Conservation (phyloP, 2,888 invertebrate species). For the Hoplodrina blanda region DNA sequence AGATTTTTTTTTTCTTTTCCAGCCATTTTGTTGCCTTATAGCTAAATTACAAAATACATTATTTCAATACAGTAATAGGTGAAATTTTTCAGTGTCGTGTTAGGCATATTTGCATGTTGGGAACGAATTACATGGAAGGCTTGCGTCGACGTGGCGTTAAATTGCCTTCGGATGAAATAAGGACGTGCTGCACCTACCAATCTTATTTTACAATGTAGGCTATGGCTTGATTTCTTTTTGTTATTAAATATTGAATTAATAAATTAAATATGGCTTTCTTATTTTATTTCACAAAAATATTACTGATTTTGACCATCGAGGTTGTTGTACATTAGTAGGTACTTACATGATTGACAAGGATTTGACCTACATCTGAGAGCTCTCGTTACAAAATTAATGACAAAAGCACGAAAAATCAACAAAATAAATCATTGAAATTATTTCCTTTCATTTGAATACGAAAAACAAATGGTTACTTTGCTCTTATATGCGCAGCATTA, state of each 20-base stretch:
- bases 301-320: too few species aligned
- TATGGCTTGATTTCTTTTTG: slow-evolving; percentile 7
- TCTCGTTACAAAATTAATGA: too few species aligned
- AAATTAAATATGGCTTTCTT: too few species aligned
- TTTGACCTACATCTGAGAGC: too few species aligned
- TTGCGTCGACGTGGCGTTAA: slow-evolving; percentile 86
- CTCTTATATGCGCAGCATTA: neutral
- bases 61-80: slow-evolving; percentile 76
- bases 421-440: too few species aligned
- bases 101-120: slow-evolving; percentile 73
- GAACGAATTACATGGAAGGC: slow-evolving; percentile 78
- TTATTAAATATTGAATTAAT: neutral
- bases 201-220: slow-evolving; percentile 33
- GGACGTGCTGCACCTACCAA: slow-evolving; percentile 52
- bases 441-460: too few species aligned
- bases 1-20: neutral
- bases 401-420: too few species aligned
- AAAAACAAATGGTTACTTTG: neutral
- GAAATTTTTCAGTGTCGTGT: slow-evolving; percentile 77
- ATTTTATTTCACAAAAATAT: too few species aligned
- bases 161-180: slow-evolving; percentile 79
- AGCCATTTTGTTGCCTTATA: neutral
- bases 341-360: too few species aligned
- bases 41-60: slow-evolving; percentile 67
- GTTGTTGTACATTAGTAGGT: too few species aligned